Base-by-base conservation (phyloP, 2,797 vertebrate species). In the Austrolebias charrua region DNA sequence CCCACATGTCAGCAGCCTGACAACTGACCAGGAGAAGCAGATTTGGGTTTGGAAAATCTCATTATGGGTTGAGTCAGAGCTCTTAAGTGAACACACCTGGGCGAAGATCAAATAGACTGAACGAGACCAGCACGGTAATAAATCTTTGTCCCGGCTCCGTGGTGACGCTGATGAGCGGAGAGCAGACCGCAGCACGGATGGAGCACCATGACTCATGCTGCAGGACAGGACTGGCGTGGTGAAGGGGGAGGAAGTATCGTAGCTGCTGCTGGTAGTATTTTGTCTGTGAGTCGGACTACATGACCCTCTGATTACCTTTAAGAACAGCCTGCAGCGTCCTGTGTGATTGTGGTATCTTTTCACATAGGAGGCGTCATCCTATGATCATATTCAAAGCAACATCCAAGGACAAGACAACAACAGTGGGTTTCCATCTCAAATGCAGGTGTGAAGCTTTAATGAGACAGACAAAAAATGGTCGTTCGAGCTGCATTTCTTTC, bases 31-130 rank as follows among this genome's bases (percentile, higher is more conserved):
- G 35, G 63, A 48, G 54, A 55, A 69, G 57, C 13, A 11, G 18
- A 35, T 70, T 63, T 55, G 73, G 60, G 73, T 75, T 71, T 72
- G 45, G 72, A 62, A 75, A 88, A 88, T 80, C 75, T 84, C 75
- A 81, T 87, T 75, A 76, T 0, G 5, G 57, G 45, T 66, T 84
- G 83, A 90, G 83, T 89, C 87, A 88, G 73, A 80, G 63, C 70
- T n/a, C 73, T 66, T 86, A 80, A 89, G 75, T 77, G 83, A 80
- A 83, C 75, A 79, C 88, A 91, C 88, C 88, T 91, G 86, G 83
- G 75, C 18, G 44, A 56, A 80, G 77, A 89, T 88, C 86, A 90
- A 88, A 89, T 72, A 64, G 71, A 74, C 63, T 50, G 79, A 63
- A 73, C 6, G 70, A 73, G 75, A 76, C 60, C 10, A n/a, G 74